Evolutionary conservation across 2,888 invertebrate genomes (phyloP).

Genomic region (Pyrrhia umbra): DNA sequence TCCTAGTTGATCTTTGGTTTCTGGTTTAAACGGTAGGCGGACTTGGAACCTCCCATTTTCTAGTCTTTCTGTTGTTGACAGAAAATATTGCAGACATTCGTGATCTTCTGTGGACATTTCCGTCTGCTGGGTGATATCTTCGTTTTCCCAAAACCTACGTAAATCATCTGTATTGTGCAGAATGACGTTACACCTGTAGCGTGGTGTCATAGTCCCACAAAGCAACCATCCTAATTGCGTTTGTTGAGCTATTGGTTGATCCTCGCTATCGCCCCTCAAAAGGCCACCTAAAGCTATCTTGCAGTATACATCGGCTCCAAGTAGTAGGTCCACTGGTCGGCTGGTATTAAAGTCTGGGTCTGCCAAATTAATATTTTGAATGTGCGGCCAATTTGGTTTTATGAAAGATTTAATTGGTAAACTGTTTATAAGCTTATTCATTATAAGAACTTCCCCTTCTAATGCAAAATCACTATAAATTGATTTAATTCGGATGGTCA

Average conservation of each 20-base stretch:
- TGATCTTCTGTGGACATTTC: conserved; percentile 6
- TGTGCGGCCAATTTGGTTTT: conserved; percentile 4
- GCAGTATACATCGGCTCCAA: conserved; percentile 3
- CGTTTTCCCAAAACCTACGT: conserved; percentile 6
- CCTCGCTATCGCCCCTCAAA: neutral
- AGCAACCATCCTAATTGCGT: conserved; percentile 10
- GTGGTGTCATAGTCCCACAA: conserved; percentile 3
- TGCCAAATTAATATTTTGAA: neutral
- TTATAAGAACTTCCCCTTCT: neutral
- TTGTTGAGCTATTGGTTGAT: conserved; percentile 6
- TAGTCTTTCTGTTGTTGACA: conserved; percentile 2
- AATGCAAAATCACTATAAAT: neutral
- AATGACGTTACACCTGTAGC: conserved; percentile 1
- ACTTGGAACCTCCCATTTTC: neutral
- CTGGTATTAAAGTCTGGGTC: conserved; percentile 5
- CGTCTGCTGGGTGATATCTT: conserved; percentile 6
- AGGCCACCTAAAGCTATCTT: conserved; percentile 1
- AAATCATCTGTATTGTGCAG: neutral
- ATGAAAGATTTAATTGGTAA: conserved; percentile 6
- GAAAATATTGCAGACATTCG: conserved; percentile 6
- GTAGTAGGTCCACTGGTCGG: neutral
- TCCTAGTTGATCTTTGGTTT: neutral
- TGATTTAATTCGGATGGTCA: neutral
- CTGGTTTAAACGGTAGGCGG: conserved; percentile 1
- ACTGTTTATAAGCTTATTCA: conserved; percentile 1